Base-by-base conservation (phyloP, 1,140 invertebrate genomes). In the Drosophila albomicans region DNA sequence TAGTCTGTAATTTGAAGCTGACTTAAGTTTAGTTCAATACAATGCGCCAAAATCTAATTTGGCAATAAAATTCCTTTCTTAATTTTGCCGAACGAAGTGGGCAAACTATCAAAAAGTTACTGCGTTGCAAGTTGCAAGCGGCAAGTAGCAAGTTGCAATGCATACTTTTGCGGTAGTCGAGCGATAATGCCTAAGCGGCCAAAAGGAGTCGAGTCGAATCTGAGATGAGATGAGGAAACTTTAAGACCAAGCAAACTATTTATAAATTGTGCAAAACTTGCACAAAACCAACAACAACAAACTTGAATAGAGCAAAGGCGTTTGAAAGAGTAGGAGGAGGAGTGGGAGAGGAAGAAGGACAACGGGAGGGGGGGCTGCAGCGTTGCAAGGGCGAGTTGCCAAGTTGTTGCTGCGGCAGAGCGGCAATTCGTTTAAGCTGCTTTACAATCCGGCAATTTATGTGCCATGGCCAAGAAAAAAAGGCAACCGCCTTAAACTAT, bases 231-330 rank as follows among this genome's bases (percentile, higher is more conserved):
- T 32, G 61, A 58, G 13, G 69, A 77, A 88, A 87, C 82, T 87
- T 87, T 87, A 87, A 87, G 82, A 84, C 77, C 78, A 80, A 84
- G 75, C 84, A 87, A 87, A 87, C 82, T 88, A 87, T 87, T 87
- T 87, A 87, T 87, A 87, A 88, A 87, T 88, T 87, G 84, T 76
- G 77, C 80, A 78, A 76, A 87, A 87, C 80, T 87, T 88, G 52
- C 51, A 15, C 16, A 62, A 32, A n/a, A 69, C 71, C 79, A 88
- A 66, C 72, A 79, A 76, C 64, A 56, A 87, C 20, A 25, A 25
- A 81, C 49, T 69, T 77, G 62, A 62, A 67, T 58, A 49, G 32
- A 25, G 28, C 25, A 52, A 28, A 32, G 49, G 25, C 25, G 35
- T 38, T 38, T 38, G 35, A n/a, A 46, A 5, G 43, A 3, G n/a